Evolutionary conservation across 2,888 invertebrate genomes (phyloP).

Genomic region (Lasioglossum zephyrum): DNA sequence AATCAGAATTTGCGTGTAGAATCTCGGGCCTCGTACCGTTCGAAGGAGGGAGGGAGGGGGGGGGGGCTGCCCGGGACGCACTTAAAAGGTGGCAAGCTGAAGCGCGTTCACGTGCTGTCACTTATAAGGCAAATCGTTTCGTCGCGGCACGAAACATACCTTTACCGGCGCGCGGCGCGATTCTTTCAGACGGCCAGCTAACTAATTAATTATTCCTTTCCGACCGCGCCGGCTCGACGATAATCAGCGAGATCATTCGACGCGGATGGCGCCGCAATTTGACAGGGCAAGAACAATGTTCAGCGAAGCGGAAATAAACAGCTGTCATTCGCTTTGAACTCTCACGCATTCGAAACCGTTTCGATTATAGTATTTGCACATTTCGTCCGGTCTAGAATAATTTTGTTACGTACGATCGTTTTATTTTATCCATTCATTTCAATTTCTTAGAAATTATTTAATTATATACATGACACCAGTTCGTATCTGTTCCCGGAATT

Average conservation of each 20-base stretch:
- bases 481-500: too few relatives aligned
- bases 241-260: slow-evolving; percentile 44
- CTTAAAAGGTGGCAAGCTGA: slow-evolving; percentile 58
- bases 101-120: slow-evolving; percentile 64
- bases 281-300: neutral
- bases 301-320: neutral
- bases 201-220: slow-evolving; percentile 37
- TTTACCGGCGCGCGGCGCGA: slow-evolving; percentile 55
- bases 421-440: neutral
- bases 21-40: slow-evolving; percentile 49
- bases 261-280: neutral
- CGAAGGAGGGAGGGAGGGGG: slow-evolving; percentile 11
- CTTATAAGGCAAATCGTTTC: slow-evolving; percentile 71
- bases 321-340: neutral
- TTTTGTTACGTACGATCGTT: neutral
- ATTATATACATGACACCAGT: too few relatives aligned
- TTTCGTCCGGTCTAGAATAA: neutral
- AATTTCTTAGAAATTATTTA: too few relatives aligned
- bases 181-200: slow-evolving; percentile 43
- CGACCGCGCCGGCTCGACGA: slow-evolving; percentile 37
- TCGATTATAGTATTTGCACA: neutral
- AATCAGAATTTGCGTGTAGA: slow-evolving; percentile 62
- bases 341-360: neutral
- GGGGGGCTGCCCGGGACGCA: slow-evolving; percentile 45
- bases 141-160: slow-evolving; percentile 59